Evolutionary conservation across 92 coral and sea anemone species (phyloP), one percentile per base, ranked within the genome.

Genomic region (Porites cylindrica): DNA sequence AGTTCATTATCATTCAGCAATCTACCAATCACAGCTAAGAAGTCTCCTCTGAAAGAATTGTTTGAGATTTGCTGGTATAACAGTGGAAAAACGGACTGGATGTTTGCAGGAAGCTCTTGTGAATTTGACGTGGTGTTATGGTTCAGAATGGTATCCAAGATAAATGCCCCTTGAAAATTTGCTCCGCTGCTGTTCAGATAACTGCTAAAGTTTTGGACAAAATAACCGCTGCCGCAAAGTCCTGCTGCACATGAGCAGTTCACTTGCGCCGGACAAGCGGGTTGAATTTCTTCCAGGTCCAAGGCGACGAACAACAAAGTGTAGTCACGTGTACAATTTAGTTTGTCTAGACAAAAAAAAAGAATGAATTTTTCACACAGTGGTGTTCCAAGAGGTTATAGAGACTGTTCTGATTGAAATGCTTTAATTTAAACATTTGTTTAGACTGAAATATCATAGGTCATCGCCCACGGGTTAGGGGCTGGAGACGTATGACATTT

Each of bases 291-390:
- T 82, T 94, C 95, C 60, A 92, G 70, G 70, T 94, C 97, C 66
- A 94, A 94, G 19, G 97, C 97, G 13, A 92, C 97, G 32, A 94
- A 89, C 50, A 86, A 26, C 26, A 94, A 52, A 3, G 97, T 89
- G 79, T 72, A 32, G 77, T 86, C 83, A 23, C 89, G 87, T 89
- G 72, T 70, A 59, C 95, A 92, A 8, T n/a, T 86, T 59, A 67
- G 76, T 17, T 80, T 79, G 69, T 89, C 95, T 92, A 16, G 9
- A 65, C 51, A 60, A 62, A 2, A 20, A 2, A 18, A n/a, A 62
- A 62, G 66, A 18, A 13, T 14, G 20, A 62, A 6, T 10, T 62
- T 62, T 62, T 18, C 20, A 54, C 8, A 38, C 47, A 18, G 21
- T 16, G 66, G 66, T 62, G 7, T 62, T 62, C 63, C 47, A 38